Percentiles rank a stretch among this genome's conserved stretches.
Conservation (phyloP, 2,113 vertebrate species). For the Lamprologus lemairii region DNA sequence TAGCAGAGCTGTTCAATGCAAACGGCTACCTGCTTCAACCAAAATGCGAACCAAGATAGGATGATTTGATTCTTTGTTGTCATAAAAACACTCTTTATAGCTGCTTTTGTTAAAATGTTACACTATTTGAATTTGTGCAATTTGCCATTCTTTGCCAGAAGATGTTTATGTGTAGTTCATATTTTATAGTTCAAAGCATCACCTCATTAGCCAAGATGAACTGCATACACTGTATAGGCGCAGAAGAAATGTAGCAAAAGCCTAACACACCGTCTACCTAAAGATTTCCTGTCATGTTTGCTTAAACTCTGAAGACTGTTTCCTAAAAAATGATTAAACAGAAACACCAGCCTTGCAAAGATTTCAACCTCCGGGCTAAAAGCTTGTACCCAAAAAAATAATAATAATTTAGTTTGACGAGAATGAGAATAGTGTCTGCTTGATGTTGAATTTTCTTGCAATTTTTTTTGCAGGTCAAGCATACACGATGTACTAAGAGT, state of each 20-base stretch:
- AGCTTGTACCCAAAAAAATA: background rate
- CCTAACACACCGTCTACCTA: background rate
- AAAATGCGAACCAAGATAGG: background rate
- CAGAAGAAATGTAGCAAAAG: background rate
- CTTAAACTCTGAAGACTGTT: background rate
- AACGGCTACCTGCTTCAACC: rapidly evolving
- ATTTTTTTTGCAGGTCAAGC: slow-evolving; percentile 27
- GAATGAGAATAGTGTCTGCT: background rate
- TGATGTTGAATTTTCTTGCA: background rate
- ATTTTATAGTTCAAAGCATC: background rate
- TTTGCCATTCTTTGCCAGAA: background rate
- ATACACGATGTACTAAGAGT: background rate
- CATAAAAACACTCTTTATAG: background rate
- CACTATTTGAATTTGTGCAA: background rate
- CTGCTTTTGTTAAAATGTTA: background rate
- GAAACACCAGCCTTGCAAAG: background rate
- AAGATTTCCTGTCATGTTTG: background rate
- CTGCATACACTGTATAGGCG: background rate
- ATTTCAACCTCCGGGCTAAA: background rate
- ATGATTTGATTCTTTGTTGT: background rate
- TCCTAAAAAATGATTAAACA: background rate
- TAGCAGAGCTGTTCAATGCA: background rate
- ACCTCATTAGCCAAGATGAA: background rate
- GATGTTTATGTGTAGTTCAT: background rate
- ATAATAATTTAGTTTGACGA: background rate